Evolutionary conservation across 2,888 invertebrate genomes (phyloP).

Genomic region (Hofmannophila pseudospretella): DNA sequence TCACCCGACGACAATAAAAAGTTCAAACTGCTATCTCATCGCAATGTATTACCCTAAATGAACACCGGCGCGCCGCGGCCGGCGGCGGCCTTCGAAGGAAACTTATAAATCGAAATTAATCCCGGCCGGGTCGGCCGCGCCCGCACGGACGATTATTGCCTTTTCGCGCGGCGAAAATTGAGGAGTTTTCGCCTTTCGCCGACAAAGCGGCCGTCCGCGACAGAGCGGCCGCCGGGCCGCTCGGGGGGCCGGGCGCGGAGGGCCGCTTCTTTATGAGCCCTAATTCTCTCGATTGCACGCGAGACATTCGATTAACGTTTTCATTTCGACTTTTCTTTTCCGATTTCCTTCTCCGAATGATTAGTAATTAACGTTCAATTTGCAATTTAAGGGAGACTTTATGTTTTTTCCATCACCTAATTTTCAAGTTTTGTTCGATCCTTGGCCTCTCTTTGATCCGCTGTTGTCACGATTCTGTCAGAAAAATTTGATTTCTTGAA

Average conservation of each 20-base stretch:
- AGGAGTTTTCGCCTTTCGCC: conserved; percentile 43
- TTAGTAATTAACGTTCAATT: conserved; percentile 22
- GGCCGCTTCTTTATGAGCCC: conserved; percentile 46
- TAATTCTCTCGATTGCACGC: conserved; percentile 48
- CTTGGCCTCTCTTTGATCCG: no score
- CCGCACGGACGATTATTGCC: conserved; percentile 44
- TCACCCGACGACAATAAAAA: no score
- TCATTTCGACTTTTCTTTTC: conserved; percentile 26
- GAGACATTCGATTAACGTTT: conserved; percentile 54
- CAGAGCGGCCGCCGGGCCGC: neutral
- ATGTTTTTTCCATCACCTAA: conserved; percentile 5
- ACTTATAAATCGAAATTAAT: conserved; percentile 46
- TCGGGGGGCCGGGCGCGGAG: conserved; percentile 23
- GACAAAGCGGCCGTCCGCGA: conserved; percentile 29
- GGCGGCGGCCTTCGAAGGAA: conserved; percentile 9
- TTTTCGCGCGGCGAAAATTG: conserved; percentile 41
- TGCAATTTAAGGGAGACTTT: conserved; percentile 10
- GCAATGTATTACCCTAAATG: no score
- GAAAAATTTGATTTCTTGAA: no score
- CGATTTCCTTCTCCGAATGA: conserved; percentile 17
- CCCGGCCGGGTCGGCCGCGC: conserved; percentile 26
- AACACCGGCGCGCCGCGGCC: no score
- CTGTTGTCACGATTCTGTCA: no score
- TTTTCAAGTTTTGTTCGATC: conserved; percentile 4
- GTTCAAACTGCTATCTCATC: no score